phyloP scores from a whole-genome alignment of 35 echinoderm and acorn worm genomes.

The Anneissia japonica region DNA sequence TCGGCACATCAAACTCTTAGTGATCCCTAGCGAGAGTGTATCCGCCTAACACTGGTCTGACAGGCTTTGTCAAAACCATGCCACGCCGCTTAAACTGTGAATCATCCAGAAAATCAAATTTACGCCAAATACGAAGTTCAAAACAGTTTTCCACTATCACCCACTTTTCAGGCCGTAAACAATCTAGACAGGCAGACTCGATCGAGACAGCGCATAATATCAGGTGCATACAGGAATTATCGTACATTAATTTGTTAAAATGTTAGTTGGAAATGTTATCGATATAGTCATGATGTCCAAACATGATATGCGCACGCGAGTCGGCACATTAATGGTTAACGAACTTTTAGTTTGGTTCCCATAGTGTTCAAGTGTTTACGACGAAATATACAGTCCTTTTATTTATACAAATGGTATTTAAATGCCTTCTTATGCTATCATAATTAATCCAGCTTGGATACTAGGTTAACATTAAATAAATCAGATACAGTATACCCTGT shows the following conservation, averaged over 20 bases:
- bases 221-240: not conserved
- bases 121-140: not conserved
- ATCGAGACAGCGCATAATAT: not conserved
- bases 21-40: not conserved
- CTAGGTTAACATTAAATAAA: too few species aligned
- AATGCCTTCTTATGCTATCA: too few species aligned
- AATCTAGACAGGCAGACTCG: too few species aligned
- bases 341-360: too few species aligned
- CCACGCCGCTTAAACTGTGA: not conserved
- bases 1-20: not conserved
- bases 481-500: too few species aligned
- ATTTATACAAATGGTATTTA: too few species aligned
- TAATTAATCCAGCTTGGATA: too few species aligned
- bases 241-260: not conserved
- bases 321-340: not conserved
- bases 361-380: too few species aligned
- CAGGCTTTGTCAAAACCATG: not conserved
- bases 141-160: not conserved
- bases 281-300: not conserved
- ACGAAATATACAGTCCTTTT: too few species aligned
- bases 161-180: not conserved
- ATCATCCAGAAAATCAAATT: not conserved
- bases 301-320: not conserved
- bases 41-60: not conserved
- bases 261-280: not conserved